phyloP scores from a whole-genome alignment of 2,797 vertebrate genomes.

The Chiloscyllium punctatum region DNA sequence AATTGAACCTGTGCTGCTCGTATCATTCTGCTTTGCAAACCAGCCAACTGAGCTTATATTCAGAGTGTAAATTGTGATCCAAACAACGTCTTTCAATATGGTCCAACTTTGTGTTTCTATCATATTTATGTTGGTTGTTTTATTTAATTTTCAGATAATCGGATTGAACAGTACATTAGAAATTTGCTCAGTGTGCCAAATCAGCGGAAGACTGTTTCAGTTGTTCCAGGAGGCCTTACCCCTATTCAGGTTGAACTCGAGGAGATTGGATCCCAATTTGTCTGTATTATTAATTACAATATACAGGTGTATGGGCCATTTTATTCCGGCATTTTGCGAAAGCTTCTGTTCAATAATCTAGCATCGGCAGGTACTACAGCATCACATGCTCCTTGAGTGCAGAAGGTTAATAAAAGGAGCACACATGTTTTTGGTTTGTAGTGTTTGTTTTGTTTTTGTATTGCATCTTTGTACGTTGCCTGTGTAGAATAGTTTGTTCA shows the following conservation, averaged over 20 bases:
- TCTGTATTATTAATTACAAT: constrained; percentile 80
- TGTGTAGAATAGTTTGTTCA: neutral
- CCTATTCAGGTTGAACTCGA: constrained; percentile 73
- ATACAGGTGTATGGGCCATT: constrained; percentile 83
- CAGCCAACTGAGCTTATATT: too few species aligned
- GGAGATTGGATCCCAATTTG: constrained; percentile 65
- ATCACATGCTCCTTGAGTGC: constrained; percentile 9
- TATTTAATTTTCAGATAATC: constrained; percentile 31
- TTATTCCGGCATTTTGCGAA: constrained; percentile 80
- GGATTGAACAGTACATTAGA: constrained; percentile 32
- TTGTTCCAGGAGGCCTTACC: constrained; percentile 70
- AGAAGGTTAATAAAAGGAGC: constrained; percentile 29
- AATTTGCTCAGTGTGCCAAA: constrained; percentile 63
- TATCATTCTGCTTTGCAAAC: too few species aligned
- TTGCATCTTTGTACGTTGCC: constrained; percentile 24
- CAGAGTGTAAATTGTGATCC: neutral
- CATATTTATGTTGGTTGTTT: neutral
- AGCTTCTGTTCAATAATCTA: constrained; percentile 65
- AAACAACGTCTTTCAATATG: neutral
- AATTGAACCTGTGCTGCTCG: too few species aligned
- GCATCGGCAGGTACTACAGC: constrained; percentile 45
- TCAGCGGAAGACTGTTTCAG: constrained; percentile 59
- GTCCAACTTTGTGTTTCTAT: neutral
- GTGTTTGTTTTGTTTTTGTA: neutral
- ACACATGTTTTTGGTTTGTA: neutral